Base-by-base conservation (phyloP, 1,140 invertebrate genomes). In the Drosophila aff. region DNA sequence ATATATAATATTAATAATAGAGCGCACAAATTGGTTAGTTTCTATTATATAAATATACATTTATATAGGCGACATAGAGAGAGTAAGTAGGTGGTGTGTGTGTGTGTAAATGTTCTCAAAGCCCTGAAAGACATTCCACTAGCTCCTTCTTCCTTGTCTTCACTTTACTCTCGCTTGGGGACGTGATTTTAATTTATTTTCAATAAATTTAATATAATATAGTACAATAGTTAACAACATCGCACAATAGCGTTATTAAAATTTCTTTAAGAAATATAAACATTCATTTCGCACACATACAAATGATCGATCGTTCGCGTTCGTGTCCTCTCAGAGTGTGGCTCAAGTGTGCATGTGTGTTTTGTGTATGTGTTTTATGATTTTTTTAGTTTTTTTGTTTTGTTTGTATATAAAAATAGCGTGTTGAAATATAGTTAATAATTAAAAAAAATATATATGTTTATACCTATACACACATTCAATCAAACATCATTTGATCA, bases 221-320 rank as follows among this genome's bases (percentile, higher is more conserved):
- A 89, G 83, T 87, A 89, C 83, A 91, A 91, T 92, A 92, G 86
- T 92, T 92, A 92, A 92, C 91, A 92, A 91, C 85, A 91, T 91
- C 91, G 91, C 91, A 89, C 69, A 92, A 91, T 92, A 91, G 86
- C 91, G 91, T 85, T 92, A 92, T 92, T 92, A 89, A 91, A 92
- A 92, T 92, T 92, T 92, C 91, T 92, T 92, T 92, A 92, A 92
- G 91, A 92, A 92, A 92, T 92, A 92, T 91, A 91, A 90, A 91
- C 87, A 86, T 91, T 82, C 69, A 87, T 87, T 73, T 71, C 87
- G 82, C 82, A 80, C 84, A 89, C 80, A 90, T 89, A 82, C 86
- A 78, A 86, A 81, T 82, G 71, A 90, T 79, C 78, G 53, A 57
- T 57, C 52, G 33, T 55, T 55, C 50, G 77, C 52, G 33, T 53